A percentile compares a stretch with the other conserved stretches of the same genome.
These are phyloP conservation scores for Ceratina calcarata DNA, from an alignment of 1,140 invertebrate species.

Conservation along the genomic window DNA sequence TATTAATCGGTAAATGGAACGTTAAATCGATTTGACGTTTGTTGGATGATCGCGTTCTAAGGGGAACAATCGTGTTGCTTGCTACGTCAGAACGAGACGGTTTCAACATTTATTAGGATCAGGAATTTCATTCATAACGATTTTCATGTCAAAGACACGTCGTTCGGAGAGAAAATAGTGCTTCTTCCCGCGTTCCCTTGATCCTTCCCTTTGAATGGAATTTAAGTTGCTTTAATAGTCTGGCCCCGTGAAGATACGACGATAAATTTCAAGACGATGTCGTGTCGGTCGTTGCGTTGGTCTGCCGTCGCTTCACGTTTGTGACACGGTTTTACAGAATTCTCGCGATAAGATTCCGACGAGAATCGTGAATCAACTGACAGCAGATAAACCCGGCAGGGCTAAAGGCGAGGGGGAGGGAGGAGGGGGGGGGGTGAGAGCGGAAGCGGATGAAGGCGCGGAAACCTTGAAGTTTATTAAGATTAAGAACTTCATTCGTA, in stretches of 20 bases:
- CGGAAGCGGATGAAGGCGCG: constrained; percentile 53
- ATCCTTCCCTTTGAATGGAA: constrained; percentile 11
- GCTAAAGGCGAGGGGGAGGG: neutral
- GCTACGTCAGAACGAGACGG: neutral
- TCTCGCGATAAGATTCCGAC: constrained; percentile 31
- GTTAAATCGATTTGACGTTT: too few species aligned
- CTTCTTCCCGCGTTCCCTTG: neutral
- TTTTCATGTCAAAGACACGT: constrained; percentile 8
- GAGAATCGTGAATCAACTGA: constrained; percentile 63
- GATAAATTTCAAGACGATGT: constrained; percentile 48
- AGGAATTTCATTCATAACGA: constrained; percentile 36
- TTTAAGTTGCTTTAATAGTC: constrained; percentile 41
- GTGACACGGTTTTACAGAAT: constrained; percentile 47
- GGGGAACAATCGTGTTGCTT: neutral
- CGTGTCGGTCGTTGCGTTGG: constrained; percentile 16
- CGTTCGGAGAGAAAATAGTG: neutral
- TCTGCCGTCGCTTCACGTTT: constrained; percentile 31
- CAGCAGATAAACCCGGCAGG: constrained; percentile 52
- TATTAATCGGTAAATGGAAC: too few species aligned
- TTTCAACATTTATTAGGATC: constrained; percentile 47
- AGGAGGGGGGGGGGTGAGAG: too few species aligned
- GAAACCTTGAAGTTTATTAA: constrained; percentile 75
- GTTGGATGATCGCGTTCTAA: too few species aligned
- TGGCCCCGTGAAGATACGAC: constrained; percentile 32
- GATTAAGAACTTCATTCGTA: constrained; percentile 77